These are phyloP conservation scores for Meloidogyne floridensis DNA, from an alignment of 1,140 invertebrate species.

Conservation along the genomic window DNA sequence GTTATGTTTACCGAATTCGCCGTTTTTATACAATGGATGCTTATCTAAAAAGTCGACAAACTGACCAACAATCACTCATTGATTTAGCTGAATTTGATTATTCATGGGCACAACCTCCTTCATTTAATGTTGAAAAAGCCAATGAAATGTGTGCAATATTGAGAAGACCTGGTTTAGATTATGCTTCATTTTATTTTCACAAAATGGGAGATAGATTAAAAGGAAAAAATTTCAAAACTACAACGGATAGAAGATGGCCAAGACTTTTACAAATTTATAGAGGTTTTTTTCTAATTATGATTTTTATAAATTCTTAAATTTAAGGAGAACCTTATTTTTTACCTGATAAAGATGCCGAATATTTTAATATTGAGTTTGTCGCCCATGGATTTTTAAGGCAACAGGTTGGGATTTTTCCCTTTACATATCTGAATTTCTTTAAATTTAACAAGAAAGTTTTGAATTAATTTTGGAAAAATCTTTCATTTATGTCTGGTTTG, in stretches of 20 bases:
- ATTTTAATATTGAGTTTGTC: conserved; percentile 54
- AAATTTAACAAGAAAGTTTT: not conserved
- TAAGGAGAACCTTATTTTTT: conserved; percentile 50
- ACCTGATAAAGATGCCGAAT: conserved; percentile 47
- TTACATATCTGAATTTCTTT: not conserved
- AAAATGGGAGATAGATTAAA: conserved; percentile 32
- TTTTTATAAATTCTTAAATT: conserved; percentile 15
- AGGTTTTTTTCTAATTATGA: not conserved
- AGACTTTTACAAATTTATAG: conserved; percentile 33
- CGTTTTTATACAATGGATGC: conserved; percentile 22
- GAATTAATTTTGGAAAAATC: too few relatives aligned
- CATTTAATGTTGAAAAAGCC: conserved; percentile 39
- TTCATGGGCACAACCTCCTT: conserved; percentile 50
- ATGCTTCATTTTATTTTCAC: conserved; percentile 58
- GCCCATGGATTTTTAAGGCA: conserved; percentile 51
- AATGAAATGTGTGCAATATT: conserved; percentile 38
- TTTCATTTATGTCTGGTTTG: too few relatives aligned
- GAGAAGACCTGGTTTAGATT: conserved; percentile 40
- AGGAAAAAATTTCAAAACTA: conserved; percentile 32
- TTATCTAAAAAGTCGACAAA: not conserved
- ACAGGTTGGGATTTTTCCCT: conserved; percentile 35
- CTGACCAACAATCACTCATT: conserved; percentile 30
- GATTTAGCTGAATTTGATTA: conserved; percentile 51
- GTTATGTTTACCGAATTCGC: conserved; percentile 55
- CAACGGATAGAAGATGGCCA: conserved; percentile 33